These are phyloP conservation scores for Drosophila borborema DNA, from an alignment of 2,888 invertebrate species.

Conservation along the genomic window DNA sequence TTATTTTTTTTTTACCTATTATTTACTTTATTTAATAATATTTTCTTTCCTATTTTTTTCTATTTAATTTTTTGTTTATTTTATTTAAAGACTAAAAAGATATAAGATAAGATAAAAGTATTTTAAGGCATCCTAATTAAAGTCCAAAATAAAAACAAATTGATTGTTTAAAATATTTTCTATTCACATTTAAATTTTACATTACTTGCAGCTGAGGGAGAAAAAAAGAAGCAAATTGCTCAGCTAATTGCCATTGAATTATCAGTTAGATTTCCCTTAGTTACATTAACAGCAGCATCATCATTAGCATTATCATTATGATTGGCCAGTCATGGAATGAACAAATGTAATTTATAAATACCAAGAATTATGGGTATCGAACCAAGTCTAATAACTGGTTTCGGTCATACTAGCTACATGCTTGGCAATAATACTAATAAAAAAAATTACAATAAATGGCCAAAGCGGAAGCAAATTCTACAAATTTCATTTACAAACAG, in stretches of 20 bases:
- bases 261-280: conserved; percentile 2
- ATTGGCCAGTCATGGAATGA: conserved; percentile 43
- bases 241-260: background rate
- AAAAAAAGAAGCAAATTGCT: background rate
- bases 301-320: conserved; percentile 31
- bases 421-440: conserved; percentile 18
- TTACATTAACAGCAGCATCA: conserved; percentile 33
- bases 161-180: background rate
- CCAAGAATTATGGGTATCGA: conserved; percentile 59
- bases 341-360: conserved; percentile 65
- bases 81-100: too few relatives aligned
- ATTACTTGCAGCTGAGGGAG: background rate
- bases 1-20: too few relatives aligned
- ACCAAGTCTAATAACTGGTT: conserved; percentile 65
- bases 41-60: too few relatives aligned
- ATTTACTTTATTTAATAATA: too few relatives aligned
- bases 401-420: conserved; percentile 12
- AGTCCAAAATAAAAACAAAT: too few relatives aligned
- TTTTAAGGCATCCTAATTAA: too few relatives aligned
- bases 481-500: conserved; percentile 79
- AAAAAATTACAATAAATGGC: conserved; percentile 60
- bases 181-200: background rate
- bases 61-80: too few relatives aligned
- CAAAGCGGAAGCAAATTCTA: conserved; percentile 71
- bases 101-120: too few relatives aligned